phyloP scores from a whole-genome alignment of 2,113 vertebrate species.

The Capreolus pygargus region DNA sequence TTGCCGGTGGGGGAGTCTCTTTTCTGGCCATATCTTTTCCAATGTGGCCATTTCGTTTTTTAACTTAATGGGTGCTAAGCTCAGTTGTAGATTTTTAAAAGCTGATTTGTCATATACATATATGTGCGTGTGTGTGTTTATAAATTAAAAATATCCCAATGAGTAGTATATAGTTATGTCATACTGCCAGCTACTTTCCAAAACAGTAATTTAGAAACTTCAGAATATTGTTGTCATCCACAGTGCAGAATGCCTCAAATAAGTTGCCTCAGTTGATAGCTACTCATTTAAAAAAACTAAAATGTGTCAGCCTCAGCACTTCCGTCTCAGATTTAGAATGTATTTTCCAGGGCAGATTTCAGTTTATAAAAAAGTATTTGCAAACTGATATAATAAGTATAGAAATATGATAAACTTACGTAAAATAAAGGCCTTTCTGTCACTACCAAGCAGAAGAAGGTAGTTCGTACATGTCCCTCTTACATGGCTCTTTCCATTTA shows the following conservation, averaged over 20 bases:
- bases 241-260: background rate
- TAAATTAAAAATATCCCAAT: constrained; percentile 1
- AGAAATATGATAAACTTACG: background rate
- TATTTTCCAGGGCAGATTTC: background rate
- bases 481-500: constrained; percentile 12
- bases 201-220: background rate
- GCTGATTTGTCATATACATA: background rate
- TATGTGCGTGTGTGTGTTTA: background rate
- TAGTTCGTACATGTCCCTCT: background rate
- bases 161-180: background rate
- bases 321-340: background rate
- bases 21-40: background rate
- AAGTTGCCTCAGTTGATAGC: background rate
- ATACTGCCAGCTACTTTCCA: background rate
- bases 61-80: background rate
- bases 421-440: constrained; percentile 1
- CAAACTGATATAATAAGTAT: background rate
- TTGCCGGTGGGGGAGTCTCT: background rate
- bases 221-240: background rate
- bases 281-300: background rate
- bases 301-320: background rate
- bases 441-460: background rate
- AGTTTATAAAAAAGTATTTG: constrained; percentile 7
- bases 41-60: background rate
- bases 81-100: background rate